phyloP scores from a whole-genome alignment of 2,888 invertebrate genomes.

The Xanthia togata region DNA sequence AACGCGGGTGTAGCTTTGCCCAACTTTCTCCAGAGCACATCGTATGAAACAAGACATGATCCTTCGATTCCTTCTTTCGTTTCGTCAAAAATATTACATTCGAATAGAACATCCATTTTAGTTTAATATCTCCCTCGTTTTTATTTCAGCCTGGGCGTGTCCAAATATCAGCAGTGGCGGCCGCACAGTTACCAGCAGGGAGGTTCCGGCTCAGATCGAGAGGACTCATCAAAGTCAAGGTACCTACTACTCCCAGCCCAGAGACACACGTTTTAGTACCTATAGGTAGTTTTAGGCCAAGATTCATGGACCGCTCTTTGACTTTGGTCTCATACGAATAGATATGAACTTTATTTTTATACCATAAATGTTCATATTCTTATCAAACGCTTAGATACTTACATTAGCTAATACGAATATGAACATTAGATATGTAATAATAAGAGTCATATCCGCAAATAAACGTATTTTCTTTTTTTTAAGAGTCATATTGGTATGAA shows the following conservation, averaged over 20 bases:
- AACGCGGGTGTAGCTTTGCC: too few relatives aligned
- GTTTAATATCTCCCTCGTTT: not conserved
- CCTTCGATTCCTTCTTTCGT: not conserved
- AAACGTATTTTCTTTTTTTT: too few relatives aligned
- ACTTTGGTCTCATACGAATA: not conserved
- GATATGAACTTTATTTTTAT: not conserved
- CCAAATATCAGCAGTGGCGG: slow-evolving; percentile 94
- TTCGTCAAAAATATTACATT: not conserved
- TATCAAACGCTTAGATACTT: too few relatives aligned
- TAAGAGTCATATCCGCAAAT: too few relatives aligned
- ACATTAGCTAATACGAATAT: too few relatives aligned
- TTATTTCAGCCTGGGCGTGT: slow-evolving; percentile 86
- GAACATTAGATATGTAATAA: too few relatives aligned
- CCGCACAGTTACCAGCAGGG: slow-evolving; percentile 91
- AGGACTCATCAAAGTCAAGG: slow-evolving; percentile 95
- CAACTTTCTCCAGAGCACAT: too few relatives aligned
- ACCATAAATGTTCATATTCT: not conserved
- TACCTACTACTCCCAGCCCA: slow-evolving; percentile 68
- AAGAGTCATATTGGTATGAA: not conserved
- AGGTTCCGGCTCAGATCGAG: slow-evolving; percentile 93
- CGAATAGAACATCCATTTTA: not conserved
- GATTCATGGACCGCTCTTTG: not conserved
- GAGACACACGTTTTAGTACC: too few relatives aligned
- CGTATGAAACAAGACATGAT: too few relatives aligned
- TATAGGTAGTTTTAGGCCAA: too few relatives aligned